Conservation (phyloP, 2,888 invertebrate species). For the Mallateleia sp. region DNA sequence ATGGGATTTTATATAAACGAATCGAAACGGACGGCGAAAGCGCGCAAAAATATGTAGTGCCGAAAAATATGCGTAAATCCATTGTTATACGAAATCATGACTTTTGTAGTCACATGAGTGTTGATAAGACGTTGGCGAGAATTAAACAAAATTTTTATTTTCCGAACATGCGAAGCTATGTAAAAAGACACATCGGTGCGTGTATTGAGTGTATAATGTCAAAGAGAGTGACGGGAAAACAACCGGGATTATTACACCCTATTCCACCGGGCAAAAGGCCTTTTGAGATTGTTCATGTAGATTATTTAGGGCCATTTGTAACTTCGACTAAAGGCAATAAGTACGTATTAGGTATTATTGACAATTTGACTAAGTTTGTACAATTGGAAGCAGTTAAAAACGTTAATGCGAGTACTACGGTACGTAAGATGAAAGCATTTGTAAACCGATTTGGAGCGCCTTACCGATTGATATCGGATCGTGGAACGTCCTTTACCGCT, state of each 20-base stretch:
- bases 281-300: background rate
- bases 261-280: background rate
- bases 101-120: no score
- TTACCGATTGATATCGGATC: background rate
- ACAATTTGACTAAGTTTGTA: slow-evolving; percentile 78
- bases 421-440: slow-evolving; percentile 24
- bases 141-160: no score
- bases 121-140: no score
- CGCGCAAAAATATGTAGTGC: no score
- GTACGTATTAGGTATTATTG: slow-evolving; percentile 76
- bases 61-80: no score
- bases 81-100: no score
- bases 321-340: slow-evolving; percentile 64
- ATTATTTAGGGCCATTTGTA: slow-evolving; percentile 74
- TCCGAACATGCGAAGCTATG: no score
- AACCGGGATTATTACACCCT: slow-evolving; percentile 83
- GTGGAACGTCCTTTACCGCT: background rate
- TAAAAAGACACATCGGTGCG: no score
- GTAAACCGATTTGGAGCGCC: slow-evolving; percentile 22
- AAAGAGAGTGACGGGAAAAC: no score
- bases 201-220: no score
- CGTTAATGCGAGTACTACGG: slow-evolving; percentile 34
- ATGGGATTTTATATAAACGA: no score
- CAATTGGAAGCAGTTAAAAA: slow-evolving; percentile 27
- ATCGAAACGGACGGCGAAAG: no score